A percentile compares a stretch with the other conserved stretches of the same genome.
Evolutionary conservation across 2,113 vertebrate genomes (phyloP).

Genomic region (Pedetes capensis): DNA sequence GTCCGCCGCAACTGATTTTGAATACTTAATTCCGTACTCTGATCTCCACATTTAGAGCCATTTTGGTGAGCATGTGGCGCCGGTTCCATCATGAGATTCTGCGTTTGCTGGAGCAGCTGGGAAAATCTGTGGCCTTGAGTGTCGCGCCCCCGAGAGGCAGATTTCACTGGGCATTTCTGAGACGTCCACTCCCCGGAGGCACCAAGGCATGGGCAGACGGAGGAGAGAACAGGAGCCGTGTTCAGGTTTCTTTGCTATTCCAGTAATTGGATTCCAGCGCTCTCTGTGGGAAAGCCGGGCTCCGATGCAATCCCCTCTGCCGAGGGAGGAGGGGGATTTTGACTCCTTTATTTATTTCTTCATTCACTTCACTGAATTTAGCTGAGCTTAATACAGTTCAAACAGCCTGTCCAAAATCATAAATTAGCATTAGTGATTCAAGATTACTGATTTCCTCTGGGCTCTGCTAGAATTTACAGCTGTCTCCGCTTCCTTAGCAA

Average conservation of each 20-base stretch:
- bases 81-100: background rate
- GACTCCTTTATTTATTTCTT: conserved; percentile 67
- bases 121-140: background rate
- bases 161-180: conserved; percentile 41
- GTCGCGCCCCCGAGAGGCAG: background rate
- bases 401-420: conserved; percentile 36
- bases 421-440: conserved; percentile 44
- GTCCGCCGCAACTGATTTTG: conserved; percentile 43
- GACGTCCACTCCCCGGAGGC: conserved; percentile 1
- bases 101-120: background rate
- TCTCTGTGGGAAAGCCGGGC: conserved; percentile 57
- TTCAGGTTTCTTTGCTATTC: background rate
- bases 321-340: conserved; percentile 26
- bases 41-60: background rate
- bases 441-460: conserved; percentile 54
- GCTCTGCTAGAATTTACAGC: conserved; percentile 22
- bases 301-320: conserved; percentile 53
- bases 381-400: conserved; percentile 52
- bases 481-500: conserved; percentile 15
- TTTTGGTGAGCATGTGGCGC: background rate
- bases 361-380: conserved; percentile 63
- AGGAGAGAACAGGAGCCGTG: background rate
- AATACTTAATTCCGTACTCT: conserved; percentile 32
- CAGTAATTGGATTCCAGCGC: conserved; percentile 62
- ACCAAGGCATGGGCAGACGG: background rate